Percentiles rank a stretch among this genome's conserved stretches.
These are phyloP conservation scores for Eptesicus fuscus DNA, from an alignment of 2,113 vertebrate species.

Conservation along the genomic window DNA sequence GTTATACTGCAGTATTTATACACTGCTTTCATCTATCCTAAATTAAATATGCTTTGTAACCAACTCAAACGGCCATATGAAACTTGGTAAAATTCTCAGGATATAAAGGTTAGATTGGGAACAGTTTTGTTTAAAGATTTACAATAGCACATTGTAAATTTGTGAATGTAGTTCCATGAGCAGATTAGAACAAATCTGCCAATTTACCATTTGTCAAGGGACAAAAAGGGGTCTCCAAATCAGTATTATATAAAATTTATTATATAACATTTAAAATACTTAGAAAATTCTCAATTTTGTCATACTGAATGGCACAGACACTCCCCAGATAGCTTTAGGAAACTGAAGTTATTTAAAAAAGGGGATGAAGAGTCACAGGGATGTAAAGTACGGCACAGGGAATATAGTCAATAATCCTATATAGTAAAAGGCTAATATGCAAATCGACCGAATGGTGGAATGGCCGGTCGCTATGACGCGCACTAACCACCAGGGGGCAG, in stretches of 20 bases:
- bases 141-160: neutral
- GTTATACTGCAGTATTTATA: neutral
- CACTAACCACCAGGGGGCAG: too few species aligned
- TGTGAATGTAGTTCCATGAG: neutral
- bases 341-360: neutral
- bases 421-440: too few species aligned
- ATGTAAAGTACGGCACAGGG: neutral
- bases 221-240: neutral
- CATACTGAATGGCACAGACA: neutral
- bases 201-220: neutral
- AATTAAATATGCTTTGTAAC: slow-evolving; percentile 29
- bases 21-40: neutral
- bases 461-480: too few species aligned
- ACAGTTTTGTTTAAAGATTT: slow-evolving; percentile 36
- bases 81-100: slow-evolving; percentile 33
- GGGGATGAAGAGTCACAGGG: neutral
- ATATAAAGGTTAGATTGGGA: slow-evolving; percentile 1
- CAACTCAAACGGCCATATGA: neutral
- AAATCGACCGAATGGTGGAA: too few species aligned
- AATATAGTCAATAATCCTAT: neutral
- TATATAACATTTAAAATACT: neutral
- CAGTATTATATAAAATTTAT: neutral
- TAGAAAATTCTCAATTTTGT: neutral
- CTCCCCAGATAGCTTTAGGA: neutral
- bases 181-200: neutral